A percentile compares a stretch with the other conserved stretches of the same genome.
Conservation (phyloP, 2,888 invertebrate species). For the Anoplius nigerrimus region DNA sequence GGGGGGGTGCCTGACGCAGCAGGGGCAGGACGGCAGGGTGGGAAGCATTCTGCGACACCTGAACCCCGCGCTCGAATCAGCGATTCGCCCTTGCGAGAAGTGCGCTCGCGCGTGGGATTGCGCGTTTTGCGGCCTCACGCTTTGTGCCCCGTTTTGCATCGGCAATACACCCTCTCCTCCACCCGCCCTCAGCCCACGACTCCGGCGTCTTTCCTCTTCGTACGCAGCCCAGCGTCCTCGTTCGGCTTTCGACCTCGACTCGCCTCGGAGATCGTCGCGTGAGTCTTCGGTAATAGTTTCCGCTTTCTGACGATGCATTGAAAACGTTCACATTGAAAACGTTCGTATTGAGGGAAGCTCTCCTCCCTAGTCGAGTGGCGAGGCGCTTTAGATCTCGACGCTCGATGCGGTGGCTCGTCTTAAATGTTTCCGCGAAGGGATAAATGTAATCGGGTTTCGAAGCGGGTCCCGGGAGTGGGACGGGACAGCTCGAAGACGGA, state of each 20-base stretch:
- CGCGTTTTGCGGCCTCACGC: slow-evolving; percentile 37
- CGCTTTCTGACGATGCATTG: too few species aligned
- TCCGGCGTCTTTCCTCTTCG: background rate
- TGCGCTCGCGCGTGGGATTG: slow-evolving; percentile 50
- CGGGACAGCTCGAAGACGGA: too few species aligned
- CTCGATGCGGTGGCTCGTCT: too few species aligned
- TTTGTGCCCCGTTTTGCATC: slow-evolving; percentile 24
- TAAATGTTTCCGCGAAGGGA: too few species aligned
- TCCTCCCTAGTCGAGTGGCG: too few species aligned
- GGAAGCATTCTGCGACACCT: slow-evolving; percentile 50
- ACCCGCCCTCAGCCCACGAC: background rate
- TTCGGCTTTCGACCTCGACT: too few species aligned
- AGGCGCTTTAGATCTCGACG: too few species aligned
- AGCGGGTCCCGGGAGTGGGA: too few species aligned
- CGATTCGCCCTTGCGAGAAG: slow-evolving; percentile 20
- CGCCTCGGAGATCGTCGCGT: background rate
- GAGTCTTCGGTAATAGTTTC: too few species aligned
- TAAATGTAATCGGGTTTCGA: too few species aligned
- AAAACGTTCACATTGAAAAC: too few species aligned
- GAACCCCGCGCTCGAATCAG: slow-evolving; percentile 44
- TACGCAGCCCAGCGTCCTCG: background rate
- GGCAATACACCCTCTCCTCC: background rate
- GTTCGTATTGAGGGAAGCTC: too few species aligned
- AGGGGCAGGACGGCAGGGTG: background rate
- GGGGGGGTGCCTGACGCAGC: background rate